Base-by-base conservation (phyloP, 2,797 vertebrate genomes). In the Meriones psammophilus region DNA sequence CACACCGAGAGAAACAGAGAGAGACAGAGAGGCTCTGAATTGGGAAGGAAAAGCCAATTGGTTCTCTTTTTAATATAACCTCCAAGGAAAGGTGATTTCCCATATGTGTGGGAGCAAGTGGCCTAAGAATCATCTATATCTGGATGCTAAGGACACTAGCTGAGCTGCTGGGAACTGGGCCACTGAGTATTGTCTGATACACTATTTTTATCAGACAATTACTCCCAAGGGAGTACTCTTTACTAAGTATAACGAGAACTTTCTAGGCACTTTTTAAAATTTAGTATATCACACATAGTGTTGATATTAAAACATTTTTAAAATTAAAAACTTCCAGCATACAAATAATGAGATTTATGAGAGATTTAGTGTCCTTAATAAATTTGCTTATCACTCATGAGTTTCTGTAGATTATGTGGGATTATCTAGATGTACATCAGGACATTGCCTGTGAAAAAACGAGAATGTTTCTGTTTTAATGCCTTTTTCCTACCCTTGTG, bases 31-130 rank as follows among this genome's bases (percentile, higher is more conserved):
- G 88, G 78, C 66, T 80, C 58, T 88, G n/a, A 93, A 81, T 14
- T 68, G 50, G 8, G 26, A 68, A 22, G 15, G 22, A 90, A 88
- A 58, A 50, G 5, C 36, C 46, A 74, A 24, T 15, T 77, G 30
- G 73, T 85, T 89, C 17, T 94, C 10, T 15, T 87, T 92, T 58
- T 91, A 33, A 9, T 46, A 3, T 30, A 64, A 10, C 68, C 92
- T 94, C 71, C 77, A 60, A 90, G 39, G 80, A 87, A 58, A 36
- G 74, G 9, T 79, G 10, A 94, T 89, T 93, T 81, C 42, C 30
- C 39, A 9, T 24, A 14, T 64, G 8, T 56, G 28, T n/a, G 24
- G 50, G 26, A 84, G 8, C 80, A 5, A 30, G 18, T 89, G 30
- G 33, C n/a, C 56, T 2, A 62, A 80, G 20, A 71, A 68, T 95